Conservation (phyloP, 2,797 vertebrate species). For the Anomalospiza imberbis region DNA sequence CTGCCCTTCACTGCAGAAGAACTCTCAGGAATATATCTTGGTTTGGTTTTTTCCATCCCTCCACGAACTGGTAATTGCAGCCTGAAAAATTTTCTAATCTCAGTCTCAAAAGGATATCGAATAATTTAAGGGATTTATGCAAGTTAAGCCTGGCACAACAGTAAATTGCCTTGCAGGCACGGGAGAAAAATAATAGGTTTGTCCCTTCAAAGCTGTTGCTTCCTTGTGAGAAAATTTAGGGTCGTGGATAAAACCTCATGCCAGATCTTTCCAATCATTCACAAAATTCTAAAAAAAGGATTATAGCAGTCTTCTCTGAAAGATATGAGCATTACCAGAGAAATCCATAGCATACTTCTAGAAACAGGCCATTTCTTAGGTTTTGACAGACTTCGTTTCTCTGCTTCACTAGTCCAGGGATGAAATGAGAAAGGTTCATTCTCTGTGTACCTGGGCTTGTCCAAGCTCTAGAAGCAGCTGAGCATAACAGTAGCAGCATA, state of each 20-base stretch:
- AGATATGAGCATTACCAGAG: background rate
- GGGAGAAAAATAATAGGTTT: background rate
- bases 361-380: background rate
- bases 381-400: background rate
- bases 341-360: background rate
- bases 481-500: background rate
- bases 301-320: background rate
- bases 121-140: slow-evolving; percentile 14
- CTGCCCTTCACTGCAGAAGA: background rate
- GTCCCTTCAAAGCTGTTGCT: background rate
- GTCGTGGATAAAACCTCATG: background rate
- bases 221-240: background rate
- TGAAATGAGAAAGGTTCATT: background rate
- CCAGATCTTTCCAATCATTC: background rate
- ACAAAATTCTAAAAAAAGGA: background rate
- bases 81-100: background rate
- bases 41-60: background rate
- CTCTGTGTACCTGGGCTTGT: background rate
- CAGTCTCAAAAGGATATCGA: background rate
- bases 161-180: background rate
- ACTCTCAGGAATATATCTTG: background rate
- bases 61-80: background rate
- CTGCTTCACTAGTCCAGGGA: background rate
- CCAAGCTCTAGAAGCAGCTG: background rate
- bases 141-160: background rate